Percentiles rank a stretch among this genome's conserved stretches.
Conservation (phyloP, 1,140 invertebrate genomes). For the Eupristina koningsbergeri region DNA sequence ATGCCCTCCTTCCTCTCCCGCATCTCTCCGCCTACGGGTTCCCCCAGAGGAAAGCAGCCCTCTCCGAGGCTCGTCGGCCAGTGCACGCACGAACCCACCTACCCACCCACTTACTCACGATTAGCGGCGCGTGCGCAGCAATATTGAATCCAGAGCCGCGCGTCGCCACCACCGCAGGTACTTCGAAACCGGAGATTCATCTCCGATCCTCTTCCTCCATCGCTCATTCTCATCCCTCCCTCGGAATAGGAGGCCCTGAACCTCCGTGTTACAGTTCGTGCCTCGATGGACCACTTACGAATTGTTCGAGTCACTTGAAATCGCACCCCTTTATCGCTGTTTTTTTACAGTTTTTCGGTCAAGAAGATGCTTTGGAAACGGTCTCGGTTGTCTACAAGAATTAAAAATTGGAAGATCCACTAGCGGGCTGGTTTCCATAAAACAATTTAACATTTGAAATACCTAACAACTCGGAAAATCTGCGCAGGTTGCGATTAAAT, state of each 20-base stretch:
- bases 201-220: not conserved
- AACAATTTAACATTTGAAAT: not conserved
- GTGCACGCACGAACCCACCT: not conserved
- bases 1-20: not conserved
- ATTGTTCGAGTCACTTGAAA: not conserved
- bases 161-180: too few species aligned
- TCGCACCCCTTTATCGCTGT: too few species aligned
- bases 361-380: too few species aligned
- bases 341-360: too few species aligned
- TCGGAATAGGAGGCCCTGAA: not conserved
- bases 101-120: not conserved
- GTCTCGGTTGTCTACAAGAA: too few species aligned
- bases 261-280: not conserved
- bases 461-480: not conserved
- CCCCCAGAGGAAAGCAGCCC: too few species aligned
- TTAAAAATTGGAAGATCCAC: too few species aligned
- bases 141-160: slow-evolving; percentile 56
- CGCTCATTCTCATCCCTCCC: not conserved
- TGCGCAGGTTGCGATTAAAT: not conserved
- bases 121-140: slow-evolving; percentile 56
- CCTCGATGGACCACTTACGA: not conserved
- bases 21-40: too few species aligned
- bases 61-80: not conserved
- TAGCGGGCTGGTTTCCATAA: not conserved
- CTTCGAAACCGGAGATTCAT: too few species aligned